Conservation (phyloP, 2,888 invertebrate genomes). For the Acleris sparsana region DNA sequence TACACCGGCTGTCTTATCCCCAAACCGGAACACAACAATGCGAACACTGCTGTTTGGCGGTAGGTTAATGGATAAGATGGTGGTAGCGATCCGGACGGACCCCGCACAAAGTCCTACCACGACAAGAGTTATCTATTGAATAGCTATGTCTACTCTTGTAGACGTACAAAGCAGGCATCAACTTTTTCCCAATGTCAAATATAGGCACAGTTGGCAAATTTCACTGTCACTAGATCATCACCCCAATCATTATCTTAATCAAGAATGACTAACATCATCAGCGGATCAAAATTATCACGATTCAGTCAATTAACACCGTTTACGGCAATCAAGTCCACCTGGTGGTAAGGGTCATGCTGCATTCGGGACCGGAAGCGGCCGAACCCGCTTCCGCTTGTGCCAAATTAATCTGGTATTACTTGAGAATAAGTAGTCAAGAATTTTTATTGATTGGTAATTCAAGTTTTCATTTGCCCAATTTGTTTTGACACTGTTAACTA, state of each 20-base stretch:
- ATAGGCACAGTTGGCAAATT: background rate
- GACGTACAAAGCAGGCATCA: too few species aligned
- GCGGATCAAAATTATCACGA: constrained; percentile 10
- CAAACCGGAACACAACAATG: too few species aligned
- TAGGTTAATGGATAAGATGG: too few species aligned
- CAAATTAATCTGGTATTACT: background rate
- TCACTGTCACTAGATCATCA: background rate
- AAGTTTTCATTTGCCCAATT: background rate
- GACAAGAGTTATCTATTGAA: too few species aligned
- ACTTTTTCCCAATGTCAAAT: too few species aligned
- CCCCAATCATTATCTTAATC: background rate
- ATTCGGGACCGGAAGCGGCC: constrained; percentile 9
- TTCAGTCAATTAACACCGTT: constrained; percentile 33
- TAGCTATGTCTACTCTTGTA: too few species aligned
- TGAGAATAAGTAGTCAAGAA: background rate
- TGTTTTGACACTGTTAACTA: background rate
- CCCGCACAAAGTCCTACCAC: too few species aligned
- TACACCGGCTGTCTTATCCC: too few species aligned
- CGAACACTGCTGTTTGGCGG: too few species aligned
- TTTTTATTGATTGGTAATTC: background rate
- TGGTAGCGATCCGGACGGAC: too few species aligned
- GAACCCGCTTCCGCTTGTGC: constrained; percentile 6
- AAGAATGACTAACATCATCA: background rate
- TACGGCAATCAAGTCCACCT: constrained; percentile 9
- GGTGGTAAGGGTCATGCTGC: constrained; percentile 12